These are phyloP conservation scores for Phaetusa simplex DNA, from an alignment of 2,113 vertebrate genomes.

Conservation along the genomic window DNA sequence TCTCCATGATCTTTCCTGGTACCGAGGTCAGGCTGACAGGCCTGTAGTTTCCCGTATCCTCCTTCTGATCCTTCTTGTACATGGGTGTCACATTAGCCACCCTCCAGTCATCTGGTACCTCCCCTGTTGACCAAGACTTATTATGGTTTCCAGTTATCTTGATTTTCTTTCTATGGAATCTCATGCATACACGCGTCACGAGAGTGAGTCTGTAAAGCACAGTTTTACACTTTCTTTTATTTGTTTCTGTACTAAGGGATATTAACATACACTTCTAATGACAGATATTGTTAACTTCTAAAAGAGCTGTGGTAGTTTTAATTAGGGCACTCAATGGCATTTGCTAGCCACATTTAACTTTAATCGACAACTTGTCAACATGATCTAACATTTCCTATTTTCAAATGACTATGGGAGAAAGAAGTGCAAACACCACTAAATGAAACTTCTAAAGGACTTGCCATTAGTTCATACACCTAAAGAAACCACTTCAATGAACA, in stretches of 20 bases:
- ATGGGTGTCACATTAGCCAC: no score
- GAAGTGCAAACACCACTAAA: constrained; percentile 20
- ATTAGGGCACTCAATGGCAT: constrained; percentile 36
- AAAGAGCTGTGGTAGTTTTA: constrained; percentile 60
- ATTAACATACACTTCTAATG: constrained; percentile 28
- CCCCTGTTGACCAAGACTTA: neutral
- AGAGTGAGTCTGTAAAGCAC: neutral
- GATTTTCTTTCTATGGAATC: neutral
- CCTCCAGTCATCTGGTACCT: no score
- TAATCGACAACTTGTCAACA: constrained; percentile 51
- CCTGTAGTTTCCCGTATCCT: no score
- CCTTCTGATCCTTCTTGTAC: no score
- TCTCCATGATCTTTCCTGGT: no score
- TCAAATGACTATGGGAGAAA: constrained; percentile 45
- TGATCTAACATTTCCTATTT: constrained; percentile 58
- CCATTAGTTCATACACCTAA: neutral
- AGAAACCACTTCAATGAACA: neutral
- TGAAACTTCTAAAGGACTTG: neutral
- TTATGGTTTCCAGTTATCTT: neutral
- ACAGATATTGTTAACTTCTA: constrained; percentile 46
- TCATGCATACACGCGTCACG: neutral
- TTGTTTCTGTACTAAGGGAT: constrained; percentile 10
- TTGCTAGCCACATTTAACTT: constrained; percentile 59
- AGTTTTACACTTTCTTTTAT: neutral
- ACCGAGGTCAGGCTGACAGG: no score